Base-by-base conservation (phyloP, 2,888 invertebrate species). In the Lasioglossum figueresi region DNA sequence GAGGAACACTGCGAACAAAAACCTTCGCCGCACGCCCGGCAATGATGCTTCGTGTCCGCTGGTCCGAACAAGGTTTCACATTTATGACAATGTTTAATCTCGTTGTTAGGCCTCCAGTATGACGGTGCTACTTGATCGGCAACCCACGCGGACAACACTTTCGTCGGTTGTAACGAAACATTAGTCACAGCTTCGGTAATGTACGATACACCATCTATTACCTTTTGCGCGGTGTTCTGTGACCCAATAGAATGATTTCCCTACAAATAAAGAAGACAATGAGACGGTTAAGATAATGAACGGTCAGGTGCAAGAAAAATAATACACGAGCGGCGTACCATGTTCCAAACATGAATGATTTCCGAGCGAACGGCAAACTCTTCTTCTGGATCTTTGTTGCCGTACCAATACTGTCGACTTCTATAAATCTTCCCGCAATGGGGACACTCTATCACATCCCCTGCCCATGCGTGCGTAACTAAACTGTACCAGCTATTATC, bases 371-470 rank as follows among this genome's bases (percentile, higher is more conserved):
- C 97, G 19, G 97, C 97, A 45, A 95, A 95, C 85, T 97, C 96
- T 93, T 97, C 96, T 93, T 97, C 97, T 0, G 97, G 97, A 85
- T 96, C 96, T 90, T 96, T 96, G 92, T 98, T 98, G 8, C 97
- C 98, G 93, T 97, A 98, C 98, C 98, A 98, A 94, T 97, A 97
- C 93, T 98, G 97, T 40, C 98, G 96, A 91, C 97, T 97, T 70
- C 97, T 96, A 93, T 96, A 97, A 85, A 97, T 97, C 88, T 97
- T 96, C 0, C 97, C 97, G 94, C 97, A 98, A 90, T 96, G 96
- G 23, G 96, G 96, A 94, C 98, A 98, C 92, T 97, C 97, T 83
- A 98, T 96, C 1, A 97, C 96, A 92, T 97, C 97, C 92, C 98
- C 98, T 75, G 97, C 96, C 97, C 97, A 98, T 1, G 97, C 97